Evolutionary conservation across 2,797 vertebrate species (phyloP), one percentile per base, ranked within the genome.

Genomic region (Sebastolobus altivelis): DNA sequence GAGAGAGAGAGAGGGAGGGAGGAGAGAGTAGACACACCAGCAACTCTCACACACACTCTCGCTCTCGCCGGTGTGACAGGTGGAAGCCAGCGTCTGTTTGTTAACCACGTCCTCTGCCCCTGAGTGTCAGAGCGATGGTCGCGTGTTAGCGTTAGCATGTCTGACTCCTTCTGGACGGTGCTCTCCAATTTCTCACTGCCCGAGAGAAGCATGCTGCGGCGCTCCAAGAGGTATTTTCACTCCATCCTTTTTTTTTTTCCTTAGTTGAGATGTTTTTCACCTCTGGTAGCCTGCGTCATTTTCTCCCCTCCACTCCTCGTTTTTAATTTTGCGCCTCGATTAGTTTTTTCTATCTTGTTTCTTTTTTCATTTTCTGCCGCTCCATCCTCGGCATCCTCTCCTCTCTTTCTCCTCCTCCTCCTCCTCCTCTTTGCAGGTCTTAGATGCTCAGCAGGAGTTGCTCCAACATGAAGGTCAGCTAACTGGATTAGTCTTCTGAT

Each of bases 91-190:
- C 58, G 38, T 81, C 90, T 63, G 76, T 72, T 67, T 6, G 49
- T 40, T 8, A 10, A 65, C 82, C 71, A 18, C 61, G 8, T 79
- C 82, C 75, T 79, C 66, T 6, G 22, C 40, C 27, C 14, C 8
- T 2, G 59, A 16, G 58, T 85, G 89, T 94, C 93, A 91, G 87
- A 94, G 95, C 89, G 88, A 96, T 96, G 96, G 80, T 82, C 11
- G 94, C 76, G 83, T 69, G 25, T 73, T 88, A 96, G 29, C 63
- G 65, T 80, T 92, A 96, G 94, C 95, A 98, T 98, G 97, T 97
- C 97, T 96, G 96, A 97, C 93, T 96, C 96, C 89, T 97, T 97
- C 94, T 98, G 97, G 97, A 97, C 96, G 62, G 95, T 98, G 91
- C 94, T 97, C 84, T 97, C 96, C 79, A 97, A 97, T 97, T 97